Evolutionary conservation across 2,113 vertebrate genomes (phyloP).

Genomic region (Nyctibius bracteatus): DNA sequence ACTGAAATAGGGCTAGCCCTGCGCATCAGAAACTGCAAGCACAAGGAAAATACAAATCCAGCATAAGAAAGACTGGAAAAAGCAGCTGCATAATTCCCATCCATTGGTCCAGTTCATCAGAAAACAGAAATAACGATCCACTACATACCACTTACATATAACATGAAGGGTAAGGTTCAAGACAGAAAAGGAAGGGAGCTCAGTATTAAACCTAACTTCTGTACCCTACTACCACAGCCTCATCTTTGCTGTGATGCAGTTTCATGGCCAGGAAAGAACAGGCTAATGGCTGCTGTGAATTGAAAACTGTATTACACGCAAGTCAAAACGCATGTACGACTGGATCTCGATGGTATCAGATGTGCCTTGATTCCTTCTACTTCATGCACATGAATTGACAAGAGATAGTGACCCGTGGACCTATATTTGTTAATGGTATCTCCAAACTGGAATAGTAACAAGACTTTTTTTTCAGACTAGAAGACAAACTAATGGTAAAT

Average conservation of each 20-base stretch:
- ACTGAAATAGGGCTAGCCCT: background rate
- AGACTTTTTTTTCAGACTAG: background rate
- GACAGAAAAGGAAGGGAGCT: background rate
- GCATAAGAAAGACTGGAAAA: background rate
- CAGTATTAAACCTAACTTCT: background rate
- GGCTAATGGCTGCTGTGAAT: background rate
- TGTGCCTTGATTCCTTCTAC: background rate
- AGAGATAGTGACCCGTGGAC: background rate
- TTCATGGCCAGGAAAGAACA: background rate
- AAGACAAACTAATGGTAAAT: background rate
- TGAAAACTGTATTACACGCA: background rate
- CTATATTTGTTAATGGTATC: background rate
- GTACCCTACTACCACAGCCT: background rate
- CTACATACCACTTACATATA: background rate
- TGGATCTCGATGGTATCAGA: background rate
- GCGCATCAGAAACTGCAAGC: background rate
- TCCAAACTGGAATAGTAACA: background rate
- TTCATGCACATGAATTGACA: background rate
- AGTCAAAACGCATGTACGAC: background rate
- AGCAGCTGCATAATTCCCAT: background rate
- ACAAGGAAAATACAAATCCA: background rate
- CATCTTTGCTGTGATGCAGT: rapidly evolving
- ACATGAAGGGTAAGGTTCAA: background rate
- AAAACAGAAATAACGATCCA: background rate
- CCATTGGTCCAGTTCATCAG: background rate